These are phyloP conservation scores for Drosophila funebris DNA, from an alignment of 1,140 invertebrate species.

Conservation along the genomic window DNA sequence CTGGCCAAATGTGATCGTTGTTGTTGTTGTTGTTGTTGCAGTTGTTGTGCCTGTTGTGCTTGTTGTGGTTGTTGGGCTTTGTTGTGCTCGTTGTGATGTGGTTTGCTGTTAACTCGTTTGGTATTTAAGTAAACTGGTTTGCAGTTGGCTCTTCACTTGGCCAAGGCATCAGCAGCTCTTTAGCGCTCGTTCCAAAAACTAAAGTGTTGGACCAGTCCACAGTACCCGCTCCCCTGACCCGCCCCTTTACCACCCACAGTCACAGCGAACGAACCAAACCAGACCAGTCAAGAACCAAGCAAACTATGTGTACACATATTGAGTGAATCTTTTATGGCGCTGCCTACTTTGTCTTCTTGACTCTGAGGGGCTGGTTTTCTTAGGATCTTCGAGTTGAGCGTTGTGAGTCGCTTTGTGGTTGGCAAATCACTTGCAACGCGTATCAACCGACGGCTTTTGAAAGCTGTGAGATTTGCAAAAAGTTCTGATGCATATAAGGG, in stretches of 20 bases:
- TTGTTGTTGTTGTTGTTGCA: conserved; percentile 36
- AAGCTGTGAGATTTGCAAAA: neutral
- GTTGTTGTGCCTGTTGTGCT: conserved; percentile 26
- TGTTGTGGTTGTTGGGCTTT: conserved; percentile 36
- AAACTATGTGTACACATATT: conserved; percentile 37
- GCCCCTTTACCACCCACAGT: neutral
- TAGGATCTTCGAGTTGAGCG: neutral
- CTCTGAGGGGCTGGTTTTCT: conserved; percentile 41
- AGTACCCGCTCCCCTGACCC: conserved; percentile 5
- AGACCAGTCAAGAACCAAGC: neutral
- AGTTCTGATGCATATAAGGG: neutral
- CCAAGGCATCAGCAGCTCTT: conserved; percentile 73
- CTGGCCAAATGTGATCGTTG: conserved; percentile 65
- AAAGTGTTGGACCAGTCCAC: conserved; percentile 73
- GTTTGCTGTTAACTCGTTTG: conserved; percentile 70
- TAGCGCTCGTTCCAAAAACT: conserved; percentile 76
- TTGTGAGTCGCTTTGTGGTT: neutral
- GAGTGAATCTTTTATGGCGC: conserved; percentile 71
- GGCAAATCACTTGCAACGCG: neutral
- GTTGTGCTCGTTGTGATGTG: conserved; percentile 28
- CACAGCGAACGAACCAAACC: conserved; percentile 6
- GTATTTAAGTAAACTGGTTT: conserved; percentile 65
- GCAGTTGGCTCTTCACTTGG: conserved; percentile 41
- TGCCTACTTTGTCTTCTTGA: conserved; percentile 59
- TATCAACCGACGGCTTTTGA: conserved; percentile 24